A percentile compares a stretch with the other conserved stretches of the same genome.
These are phyloP conservation scores for Ancistrus triradiatus DNA, from an alignment of 2,113 vertebrate species.

Conservation along the genomic window DNA sequence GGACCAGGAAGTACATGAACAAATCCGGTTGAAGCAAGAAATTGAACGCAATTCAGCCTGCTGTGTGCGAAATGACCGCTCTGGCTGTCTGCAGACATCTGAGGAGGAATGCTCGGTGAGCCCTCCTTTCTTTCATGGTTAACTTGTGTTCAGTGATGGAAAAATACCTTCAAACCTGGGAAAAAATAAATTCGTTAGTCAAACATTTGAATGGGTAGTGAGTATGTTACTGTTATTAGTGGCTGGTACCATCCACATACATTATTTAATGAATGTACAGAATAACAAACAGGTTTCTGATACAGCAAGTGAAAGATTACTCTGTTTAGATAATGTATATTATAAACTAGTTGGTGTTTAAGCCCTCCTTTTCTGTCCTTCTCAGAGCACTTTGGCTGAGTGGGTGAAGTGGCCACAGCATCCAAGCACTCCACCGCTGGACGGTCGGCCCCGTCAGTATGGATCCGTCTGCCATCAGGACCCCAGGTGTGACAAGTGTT, in stretches of 20 bases:
- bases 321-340: no score
- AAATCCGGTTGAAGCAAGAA: constrained; percentile 80
- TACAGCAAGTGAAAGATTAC: background rate
- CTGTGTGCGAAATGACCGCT: constrained; percentile 93
- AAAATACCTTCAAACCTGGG: no score
- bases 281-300: background rate
- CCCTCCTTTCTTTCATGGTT: background rate
- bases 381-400: constrained; percentile 86
- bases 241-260: no score
- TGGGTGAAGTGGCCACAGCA: constrained; percentile 96
- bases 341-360: background rate
- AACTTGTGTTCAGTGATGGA: no score
- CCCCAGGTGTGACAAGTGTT: constrained; percentile 74
- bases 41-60: constrained; percentile 89
- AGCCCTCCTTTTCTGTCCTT: constrained; percentile 1
- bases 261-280: no score
- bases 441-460: constrained; percentile 71
- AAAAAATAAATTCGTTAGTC: no score
- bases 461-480: constrained; percentile 98
- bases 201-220: no score
- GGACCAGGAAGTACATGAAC: constrained; percentile 87
- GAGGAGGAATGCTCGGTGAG: constrained; percentile 96
- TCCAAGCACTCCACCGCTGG: constrained; percentile 77
- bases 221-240: no score
- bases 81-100: constrained; percentile 88